These are phyloP conservation scores for Elgaria multicarinata DNA, from an alignment of 2,113 vertebrate genomes.

Conservation along the genomic window DNA sequence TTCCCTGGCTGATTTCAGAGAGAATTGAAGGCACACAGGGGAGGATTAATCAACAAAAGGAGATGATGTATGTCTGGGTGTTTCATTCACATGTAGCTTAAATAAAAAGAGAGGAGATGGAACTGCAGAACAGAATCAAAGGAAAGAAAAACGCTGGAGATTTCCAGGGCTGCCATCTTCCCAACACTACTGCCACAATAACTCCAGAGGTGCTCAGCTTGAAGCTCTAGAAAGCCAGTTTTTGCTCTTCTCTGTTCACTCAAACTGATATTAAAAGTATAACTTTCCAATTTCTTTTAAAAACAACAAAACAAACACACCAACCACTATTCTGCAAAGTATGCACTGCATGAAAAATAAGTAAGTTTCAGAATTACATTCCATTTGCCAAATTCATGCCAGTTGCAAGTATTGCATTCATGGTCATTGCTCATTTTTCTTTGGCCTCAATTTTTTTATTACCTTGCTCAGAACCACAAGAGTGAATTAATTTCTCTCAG, in stretches of 20 bases:
- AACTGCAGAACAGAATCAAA: slow-evolving; percentile 56
- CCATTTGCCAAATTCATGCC: neutral
- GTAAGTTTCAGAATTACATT: neutral
- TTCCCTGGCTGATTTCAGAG: slow-evolving; percentile 65
- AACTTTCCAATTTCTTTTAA: neutral
- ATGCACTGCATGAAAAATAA: neutral
- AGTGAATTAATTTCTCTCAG: no score
- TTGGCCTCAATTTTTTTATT: neutral
- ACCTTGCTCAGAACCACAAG: no score
- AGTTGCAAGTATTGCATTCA: neutral
- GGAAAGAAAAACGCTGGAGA: neutral
- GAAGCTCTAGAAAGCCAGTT: neutral
- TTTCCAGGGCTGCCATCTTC: neutral
- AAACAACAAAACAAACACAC: neutral
- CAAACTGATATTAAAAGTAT: neutral
- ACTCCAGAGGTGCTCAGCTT: neutral
- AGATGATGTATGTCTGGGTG: slow-evolving; percentile 41
- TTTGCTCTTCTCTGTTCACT: neutral
- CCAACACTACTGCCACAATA: neutral
- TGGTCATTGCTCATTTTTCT: neutral
- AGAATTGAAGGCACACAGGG: slow-evolving; percentile 51
- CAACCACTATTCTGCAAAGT: neutral
- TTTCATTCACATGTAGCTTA: slow-evolving; percentile 51
- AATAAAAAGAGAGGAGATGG: slow-evolving; percentile 46
- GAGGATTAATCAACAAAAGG: slow-evolving; percentile 62